phyloP scores from a whole-genome alignment of 2,888 invertebrate genomes.

The Eupithecia tripunctaria region DNA sequence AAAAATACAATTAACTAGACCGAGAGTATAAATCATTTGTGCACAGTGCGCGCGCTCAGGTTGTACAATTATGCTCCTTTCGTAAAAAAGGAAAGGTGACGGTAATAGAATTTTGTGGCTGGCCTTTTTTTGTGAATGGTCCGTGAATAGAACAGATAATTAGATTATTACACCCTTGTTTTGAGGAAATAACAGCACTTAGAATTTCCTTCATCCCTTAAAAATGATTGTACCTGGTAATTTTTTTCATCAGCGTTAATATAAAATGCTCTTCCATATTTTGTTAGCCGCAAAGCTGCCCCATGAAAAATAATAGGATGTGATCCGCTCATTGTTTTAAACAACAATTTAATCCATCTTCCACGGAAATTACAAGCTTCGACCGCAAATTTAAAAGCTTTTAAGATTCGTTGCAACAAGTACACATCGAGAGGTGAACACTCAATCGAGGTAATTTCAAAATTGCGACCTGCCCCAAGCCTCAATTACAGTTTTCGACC shows the following conservation, averaged over 20 bases:
- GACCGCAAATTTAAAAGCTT: slow-evolving; percentile 64
- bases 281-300: slow-evolving; percentile 24
- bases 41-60: slow-evolving; percentile 70
- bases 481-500: slow-evolving; percentile 69
- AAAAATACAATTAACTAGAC: slow-evolving; percentile 83
- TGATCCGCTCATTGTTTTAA: slow-evolving; percentile 63
- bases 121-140: slow-evolving; percentile 49
- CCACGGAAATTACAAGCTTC: slow-evolving; percentile 60
- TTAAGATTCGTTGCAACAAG: slow-evolving; percentile 57
- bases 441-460: slow-evolving; percentile 79
- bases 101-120: slow-evolving; percentile 66
- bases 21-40: slow-evolving; percentile 74
- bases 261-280: slow-evolving; percentile 17
- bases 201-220: slow-evolving; percentile 34
- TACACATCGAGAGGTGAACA: slow-evolving; percentile 66
- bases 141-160: slow-evolving; percentile 64
- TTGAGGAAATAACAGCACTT: slow-evolving; percentile 36
- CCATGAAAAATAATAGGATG: slow-evolving; percentile 47
- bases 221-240: slow-evolving; percentile 36
- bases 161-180: slow-evolving; percentile 58
- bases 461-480: slow-evolving; percentile 78
- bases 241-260: slow-evolving; percentile 28
- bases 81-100: slow-evolving; percentile 67
- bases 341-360: slow-evolving; percentile 62
- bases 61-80: slow-evolving; percentile 76